A percentile compares a stretch with the other conserved stretches of the same genome.
phyloP scores from a whole-genome alignment of 2,797 vertebrate species.

The Manis javanica region DNA sequence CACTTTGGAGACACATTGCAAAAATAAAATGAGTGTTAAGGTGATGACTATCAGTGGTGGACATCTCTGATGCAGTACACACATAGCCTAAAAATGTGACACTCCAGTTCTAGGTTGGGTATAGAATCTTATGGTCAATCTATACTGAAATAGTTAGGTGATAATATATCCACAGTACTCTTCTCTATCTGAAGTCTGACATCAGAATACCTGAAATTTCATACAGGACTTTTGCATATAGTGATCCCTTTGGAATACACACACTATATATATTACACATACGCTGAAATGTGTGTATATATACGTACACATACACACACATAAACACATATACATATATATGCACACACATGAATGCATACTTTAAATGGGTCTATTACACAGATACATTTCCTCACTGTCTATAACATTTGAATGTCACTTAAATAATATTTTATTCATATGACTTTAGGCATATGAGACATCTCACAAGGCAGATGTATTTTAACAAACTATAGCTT shows the following conservation, averaged over 20 bases:
- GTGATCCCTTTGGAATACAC: neutral
- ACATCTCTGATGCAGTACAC: neutral
- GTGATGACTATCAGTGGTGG: neutral
- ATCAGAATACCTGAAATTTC: neutral
- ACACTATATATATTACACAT: neutral
- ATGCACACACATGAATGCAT: no score
- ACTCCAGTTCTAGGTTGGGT: neutral
- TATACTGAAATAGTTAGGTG: neutral
- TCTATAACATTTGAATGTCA: neutral
- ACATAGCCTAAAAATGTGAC: neutral
- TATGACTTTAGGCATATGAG: neutral
- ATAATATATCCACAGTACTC: neutral
- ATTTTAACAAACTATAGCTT: neutral
- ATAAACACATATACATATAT: neutral
- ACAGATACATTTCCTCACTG: neutral
- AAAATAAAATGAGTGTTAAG: neutral
- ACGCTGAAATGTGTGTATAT: neutral
- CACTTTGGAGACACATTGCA: neutral
- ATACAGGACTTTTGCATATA: neutral
- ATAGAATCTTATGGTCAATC: neutral
- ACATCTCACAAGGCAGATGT: neutral
- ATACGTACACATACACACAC: neutral
- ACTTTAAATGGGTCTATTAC: neutral
- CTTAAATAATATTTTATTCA: neutral
- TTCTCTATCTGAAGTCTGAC: neutral